Evolutionary conservation across 2,888 invertebrate species (phyloP).

Genomic region (Coenonympha glycerion): DNA sequence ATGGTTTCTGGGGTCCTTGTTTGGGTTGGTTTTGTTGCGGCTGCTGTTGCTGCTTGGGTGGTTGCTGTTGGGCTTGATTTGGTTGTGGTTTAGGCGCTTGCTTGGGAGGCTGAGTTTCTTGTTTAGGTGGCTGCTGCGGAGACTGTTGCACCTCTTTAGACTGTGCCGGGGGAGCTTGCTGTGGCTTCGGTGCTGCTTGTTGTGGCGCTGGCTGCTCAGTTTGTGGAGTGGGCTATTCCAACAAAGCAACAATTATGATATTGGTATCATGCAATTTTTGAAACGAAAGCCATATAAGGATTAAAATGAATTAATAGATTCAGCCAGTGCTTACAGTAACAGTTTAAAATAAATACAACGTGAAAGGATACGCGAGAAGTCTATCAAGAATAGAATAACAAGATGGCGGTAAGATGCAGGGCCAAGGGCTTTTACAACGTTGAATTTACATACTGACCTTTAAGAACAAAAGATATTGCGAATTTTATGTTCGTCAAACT

Average conservation of each 20-base stretch:
- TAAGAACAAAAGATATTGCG: neutral
- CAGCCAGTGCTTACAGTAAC: too few relatives aligned
- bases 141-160: constrained; percentile 25
- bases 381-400: constrained; percentile 6
- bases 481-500: neutral
- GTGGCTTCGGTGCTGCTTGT: constrained; percentile 10
- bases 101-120: constrained; percentile 26
- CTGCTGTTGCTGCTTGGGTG: constrained; percentile 20
- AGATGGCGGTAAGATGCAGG: constrained; percentile 15
- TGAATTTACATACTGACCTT: neutral
- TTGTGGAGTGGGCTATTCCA: constrained; percentile 14
- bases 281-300: too few relatives aligned
- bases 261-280: too few relatives aligned
- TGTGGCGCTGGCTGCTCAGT: constrained; percentile 20
- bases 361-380: neutral
- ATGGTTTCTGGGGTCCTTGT: constrained; percentile 19
- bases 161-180: constrained; percentile 11
- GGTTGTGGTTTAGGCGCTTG: constrained; percentile 28
- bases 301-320: too few relatives aligned
- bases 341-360: too few relatives aligned
- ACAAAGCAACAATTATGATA: neutral
- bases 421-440: neutral
- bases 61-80: constrained; percentile 29
- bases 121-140: constrained; percentile 21
- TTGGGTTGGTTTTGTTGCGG: constrained; percentile 20